These are phyloP conservation scores for Dendroctonus ponderosae DNA, from an alignment of 1,140 invertebrate genomes.

Conservation along the genomic window DNA sequence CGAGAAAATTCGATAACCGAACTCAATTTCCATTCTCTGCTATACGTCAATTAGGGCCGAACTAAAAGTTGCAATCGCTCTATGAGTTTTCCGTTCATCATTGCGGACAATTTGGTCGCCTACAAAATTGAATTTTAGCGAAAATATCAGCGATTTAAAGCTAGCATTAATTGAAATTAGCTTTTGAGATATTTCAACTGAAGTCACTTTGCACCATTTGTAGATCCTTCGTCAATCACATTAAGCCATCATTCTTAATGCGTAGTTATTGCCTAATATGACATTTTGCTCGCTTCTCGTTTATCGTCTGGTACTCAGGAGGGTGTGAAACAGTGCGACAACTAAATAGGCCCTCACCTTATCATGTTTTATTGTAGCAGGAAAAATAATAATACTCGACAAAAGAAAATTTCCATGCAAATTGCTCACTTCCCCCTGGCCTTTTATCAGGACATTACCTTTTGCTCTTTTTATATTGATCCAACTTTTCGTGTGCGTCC, in stretches of 20 bases:
- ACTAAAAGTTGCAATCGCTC: too few species aligned
- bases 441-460: conserved; percentile 22
- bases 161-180: background rate
- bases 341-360: conserved; percentile 15
- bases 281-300: conserved; percentile 1
- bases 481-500: conserved; percentile 6
- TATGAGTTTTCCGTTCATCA: too few species aligned
- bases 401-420: conserved; percentile 29
- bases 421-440: conserved; percentile 20
- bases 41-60: too few species aligned
- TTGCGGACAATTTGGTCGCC: too few species aligned
- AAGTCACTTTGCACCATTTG: too few species aligned
- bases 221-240: too few species aligned
- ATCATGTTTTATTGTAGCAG: conserved; percentile 22
- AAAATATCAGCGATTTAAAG: too few species aligned
- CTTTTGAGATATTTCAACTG: background rate
- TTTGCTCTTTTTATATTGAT: conserved; percentile 22
- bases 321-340: conserved; percentile 20
- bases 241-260: background rate
- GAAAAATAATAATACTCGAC: conserved; percentile 22
- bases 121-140: too few species aligned
- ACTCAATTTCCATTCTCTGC: too few species aligned
- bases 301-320: background rate
- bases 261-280: background rate
- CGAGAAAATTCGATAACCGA: too few species aligned